Base-by-base conservation (phyloP, 1,140 invertebrate genomes). In the Brachionus plicatilis region DNA sequence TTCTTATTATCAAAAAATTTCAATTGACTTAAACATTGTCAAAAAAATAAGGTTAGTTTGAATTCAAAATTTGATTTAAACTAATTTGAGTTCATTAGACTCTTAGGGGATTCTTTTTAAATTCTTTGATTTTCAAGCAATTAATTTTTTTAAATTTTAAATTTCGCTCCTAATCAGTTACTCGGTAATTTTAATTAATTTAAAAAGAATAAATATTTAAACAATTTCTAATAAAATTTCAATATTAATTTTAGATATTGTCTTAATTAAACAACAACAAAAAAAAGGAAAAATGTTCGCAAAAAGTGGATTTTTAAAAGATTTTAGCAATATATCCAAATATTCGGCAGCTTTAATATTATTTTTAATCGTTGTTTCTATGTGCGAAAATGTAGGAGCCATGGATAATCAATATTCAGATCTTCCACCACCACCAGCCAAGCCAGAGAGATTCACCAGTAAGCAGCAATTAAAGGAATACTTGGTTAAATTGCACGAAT, bases 401-500 rank as follows among this genome's bases (percentile, higher is more conserved):
- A 24, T 45, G 33, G 70, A 82, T 12, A 82, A 47, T 29, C 65
- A 84, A 70, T 84, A 53, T 20, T 84, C 82, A 3, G 82, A 84
- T 56, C 68, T 84, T 24, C 82, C 82, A 47, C 60, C 82, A 37
- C 82, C 82, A 75, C 82, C 82, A 68, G 29, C 60, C 17, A 84
- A 84, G 17, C 82, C 82, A 7, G 68, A 75, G 4, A 43, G 82
- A 45, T 84, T 84, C 33, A 68, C 60, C 24, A 70, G 60, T n/a
- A 84, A 84, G 45, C 45, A 68, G 24, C 60, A 84, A 41, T 56
- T 84, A 12, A 68, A 72, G 33, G 82, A 84, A 14, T 84, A 84
- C n/a, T 84, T 84, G 45, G 68, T 72, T 8, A 75, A 78, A 33
- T 45, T 84, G 27, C 83, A 84, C 24, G 83, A 84, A 45, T 84